These are phyloP conservation scores for Aramus guarauna DNA, from an alignment of 2,113 vertebrate species.

Conservation along the genomic window DNA sequence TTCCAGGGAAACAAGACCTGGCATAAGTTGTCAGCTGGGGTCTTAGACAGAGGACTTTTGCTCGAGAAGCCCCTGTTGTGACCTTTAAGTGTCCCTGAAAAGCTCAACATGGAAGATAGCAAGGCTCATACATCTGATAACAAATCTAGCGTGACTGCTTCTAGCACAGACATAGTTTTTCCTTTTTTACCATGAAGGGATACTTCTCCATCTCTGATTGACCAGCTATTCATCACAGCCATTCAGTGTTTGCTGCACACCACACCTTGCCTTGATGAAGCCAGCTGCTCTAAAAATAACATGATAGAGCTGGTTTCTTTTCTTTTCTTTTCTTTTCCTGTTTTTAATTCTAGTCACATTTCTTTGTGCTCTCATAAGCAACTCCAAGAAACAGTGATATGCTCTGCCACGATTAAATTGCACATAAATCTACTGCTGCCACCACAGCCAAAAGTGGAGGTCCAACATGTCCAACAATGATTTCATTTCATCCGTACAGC, in stretches of 20 bases:
- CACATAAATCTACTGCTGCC: neutral
- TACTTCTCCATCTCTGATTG: neutral
- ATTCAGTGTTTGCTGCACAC: neutral
- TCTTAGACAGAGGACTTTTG: neutral
- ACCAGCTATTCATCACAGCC: neutral
- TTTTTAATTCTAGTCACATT: neutral
- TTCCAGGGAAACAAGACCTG: neutral
- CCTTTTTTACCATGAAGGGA: neutral
- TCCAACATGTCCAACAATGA: neutral
- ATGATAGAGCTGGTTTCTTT: accelerated
- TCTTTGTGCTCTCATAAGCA: neutral
- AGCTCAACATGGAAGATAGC: neutral
- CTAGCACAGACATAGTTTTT: neutral
- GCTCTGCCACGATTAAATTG: neutral
- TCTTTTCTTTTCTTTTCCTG: no score
- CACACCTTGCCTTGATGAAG: neutral
- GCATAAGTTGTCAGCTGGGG: neutral
- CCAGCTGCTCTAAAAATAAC: neutral
- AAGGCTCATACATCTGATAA: neutral
- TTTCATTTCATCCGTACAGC: neutral
- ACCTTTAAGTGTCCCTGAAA: neutral
- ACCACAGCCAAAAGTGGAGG: neutral
- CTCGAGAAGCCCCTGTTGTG: neutral
- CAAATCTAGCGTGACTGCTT: neutral
- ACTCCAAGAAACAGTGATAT: neutral